phyloP scores from a whole-genome alignment of 2,797 vertebrate genomes.

The Percopsis omiscomaycus region DNA sequence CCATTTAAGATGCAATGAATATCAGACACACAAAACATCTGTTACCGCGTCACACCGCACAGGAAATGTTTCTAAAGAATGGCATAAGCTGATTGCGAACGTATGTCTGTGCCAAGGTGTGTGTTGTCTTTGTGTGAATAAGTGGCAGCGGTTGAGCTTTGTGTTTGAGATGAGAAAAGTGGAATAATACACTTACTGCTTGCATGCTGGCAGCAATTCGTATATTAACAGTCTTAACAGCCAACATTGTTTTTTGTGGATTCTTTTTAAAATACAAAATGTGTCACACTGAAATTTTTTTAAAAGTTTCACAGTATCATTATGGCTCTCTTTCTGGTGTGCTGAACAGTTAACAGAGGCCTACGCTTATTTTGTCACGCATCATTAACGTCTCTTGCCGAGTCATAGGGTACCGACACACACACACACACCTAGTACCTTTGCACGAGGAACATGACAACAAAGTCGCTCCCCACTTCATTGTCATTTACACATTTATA shows the following conservation, averaged over 20 bases:
- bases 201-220: constrained; percentile 52
- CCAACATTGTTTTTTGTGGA: constrained; percentile 41
- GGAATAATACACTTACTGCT: constrained; percentile 32
- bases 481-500: constrained; percentile 42
- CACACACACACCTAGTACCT: constrained; percentile 61
- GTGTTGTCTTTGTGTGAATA: constrained; percentile 14
- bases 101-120: constrained; percentile 27
- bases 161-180: constrained; percentile 25
- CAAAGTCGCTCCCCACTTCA: constrained; percentile 42
- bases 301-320: constrained; percentile 68
- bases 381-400: constrained; percentile 23
- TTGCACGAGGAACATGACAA: constrained; percentile 43
- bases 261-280: constrained; percentile 29
- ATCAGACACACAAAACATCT: constrained; percentile 16
- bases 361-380: neutral
- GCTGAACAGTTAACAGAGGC: constrained; percentile 14
- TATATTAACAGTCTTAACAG: constrained; percentile 61
- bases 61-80: constrained; percentile 1
- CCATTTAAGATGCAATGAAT: constrained; percentile 21
- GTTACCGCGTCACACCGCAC: neutral
- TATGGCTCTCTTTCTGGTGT: constrained; percentile 32
- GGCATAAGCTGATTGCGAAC: constrained; percentile 30
- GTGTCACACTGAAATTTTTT: neutral
- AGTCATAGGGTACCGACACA: constrained; percentile 10
- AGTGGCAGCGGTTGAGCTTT: constrained; percentile 35